phyloP scores from a whole-genome alignment of 2,797 vertebrate species.

The Lerista edwardsae region DNA sequence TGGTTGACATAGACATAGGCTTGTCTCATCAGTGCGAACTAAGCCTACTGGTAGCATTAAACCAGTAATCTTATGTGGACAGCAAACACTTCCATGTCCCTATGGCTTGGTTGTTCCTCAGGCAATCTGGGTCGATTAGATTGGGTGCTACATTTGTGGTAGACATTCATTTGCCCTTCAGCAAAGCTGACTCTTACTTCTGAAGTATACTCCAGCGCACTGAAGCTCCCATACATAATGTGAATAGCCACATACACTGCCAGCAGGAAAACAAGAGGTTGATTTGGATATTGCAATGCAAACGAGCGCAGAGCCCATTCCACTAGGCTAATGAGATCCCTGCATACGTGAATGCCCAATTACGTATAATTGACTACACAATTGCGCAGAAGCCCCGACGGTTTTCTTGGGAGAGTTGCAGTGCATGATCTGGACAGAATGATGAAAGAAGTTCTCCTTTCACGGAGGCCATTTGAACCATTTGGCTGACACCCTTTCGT shows the following conservation, averaged over 20 bases:
- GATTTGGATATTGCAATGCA: not conserved
- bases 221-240: not conserved
- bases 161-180: not conserved
- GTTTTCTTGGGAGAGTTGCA: not conserved
- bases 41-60: not conserved
- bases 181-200: not conserved
- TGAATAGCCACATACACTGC: not conserved
- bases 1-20: not conserved
- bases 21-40: not conserved
- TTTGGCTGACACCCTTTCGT: too few relatives aligned
- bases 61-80: not conserved
- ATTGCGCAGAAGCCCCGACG: not conserved
- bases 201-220: not conserved
- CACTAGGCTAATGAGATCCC: not conserved
- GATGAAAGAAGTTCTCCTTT: not conserved
- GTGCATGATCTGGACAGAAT: not conserved
- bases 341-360: not conserved
- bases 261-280: not conserved
- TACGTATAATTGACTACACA: not conserved
- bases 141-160: not conserved
- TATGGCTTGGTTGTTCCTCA: not conserved
- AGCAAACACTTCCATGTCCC: not conserved
- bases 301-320: not conserved
- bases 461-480: too few relatives aligned
- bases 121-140: not conserved